These are phyloP conservation scores for Anastatus disparis DNA, from an alignment of 1,140 invertebrate species.

Conservation along the genomic window DNA sequence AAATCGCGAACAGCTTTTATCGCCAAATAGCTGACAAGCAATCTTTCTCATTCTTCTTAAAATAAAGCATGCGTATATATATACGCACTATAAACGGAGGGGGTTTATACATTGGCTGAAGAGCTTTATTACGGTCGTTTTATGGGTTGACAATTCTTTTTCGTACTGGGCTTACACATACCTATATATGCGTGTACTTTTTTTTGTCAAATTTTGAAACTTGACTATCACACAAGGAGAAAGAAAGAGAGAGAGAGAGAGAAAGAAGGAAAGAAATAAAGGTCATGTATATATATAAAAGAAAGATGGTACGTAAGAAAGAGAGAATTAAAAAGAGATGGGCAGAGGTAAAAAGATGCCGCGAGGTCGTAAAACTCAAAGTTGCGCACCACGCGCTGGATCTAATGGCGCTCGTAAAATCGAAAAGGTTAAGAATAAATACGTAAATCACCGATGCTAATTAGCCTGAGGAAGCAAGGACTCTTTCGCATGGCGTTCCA, in stretches of 20 bases:
- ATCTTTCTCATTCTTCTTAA: background rate
- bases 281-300: no score
- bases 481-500: conserved; percentile 41
- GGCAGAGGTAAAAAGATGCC: conserved; percentile 43
- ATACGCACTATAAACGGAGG: no score
- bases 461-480: conserved; percentile 48
- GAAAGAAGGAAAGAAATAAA: background rate
- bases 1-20: conserved; percentile 33
- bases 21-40: conserved; percentile 21
- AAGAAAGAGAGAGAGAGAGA: background rate
- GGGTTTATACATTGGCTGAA: no score
- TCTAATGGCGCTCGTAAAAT: conserved; percentile 53
- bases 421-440: conserved; percentile 56
- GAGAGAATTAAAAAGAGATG: background rate
- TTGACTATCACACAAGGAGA: conserved; percentile 11
- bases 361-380: conserved; percentile 49
- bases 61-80: conserved; percentile 10
- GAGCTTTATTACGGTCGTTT: conserved; percentile 36
- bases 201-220: conserved; percentile 35
- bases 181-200: background rate
- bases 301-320: background rate
- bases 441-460: conserved; percentile 54
- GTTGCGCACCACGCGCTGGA: conserved; percentile 46
- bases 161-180: background rate
- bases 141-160: conserved; percentile 29